A percentile compares a stretch with the other conserved stretches of the same genome.
Conservation (phyloP, 2,113 vertebrate genomes). For the Eulacestoma nigropectus region DNA sequence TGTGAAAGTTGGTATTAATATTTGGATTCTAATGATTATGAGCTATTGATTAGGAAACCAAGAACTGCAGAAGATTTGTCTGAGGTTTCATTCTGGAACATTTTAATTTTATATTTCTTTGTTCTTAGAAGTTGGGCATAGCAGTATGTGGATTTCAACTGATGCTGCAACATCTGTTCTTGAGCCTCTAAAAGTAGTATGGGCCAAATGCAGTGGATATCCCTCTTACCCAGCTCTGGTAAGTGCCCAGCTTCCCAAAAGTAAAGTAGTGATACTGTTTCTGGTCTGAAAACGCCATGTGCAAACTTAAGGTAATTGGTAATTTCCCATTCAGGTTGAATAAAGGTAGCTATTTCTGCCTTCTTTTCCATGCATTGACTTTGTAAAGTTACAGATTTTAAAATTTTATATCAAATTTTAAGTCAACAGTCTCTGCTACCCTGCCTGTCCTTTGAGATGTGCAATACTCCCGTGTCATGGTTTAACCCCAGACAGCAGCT, state of each 20-base stretch:
- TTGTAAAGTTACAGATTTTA: neutral
- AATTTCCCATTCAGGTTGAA: neutral
- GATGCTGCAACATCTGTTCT: constrained; percentile 87
- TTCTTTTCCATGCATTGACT: neutral
- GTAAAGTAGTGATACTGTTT: neutral
- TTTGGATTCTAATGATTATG: neutral
- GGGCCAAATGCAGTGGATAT: constrained; percentile 99
- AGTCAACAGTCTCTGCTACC: neutral
- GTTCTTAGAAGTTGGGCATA: constrained; percentile 91
- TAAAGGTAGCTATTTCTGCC: neutral
- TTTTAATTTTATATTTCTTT: constrained; percentile 19
- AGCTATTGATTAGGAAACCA: neutral
- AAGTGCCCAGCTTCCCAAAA: constrained; percentile 62
- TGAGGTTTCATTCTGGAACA: neutral
- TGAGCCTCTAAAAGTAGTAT: constrained; percentile 96
- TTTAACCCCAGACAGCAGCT: neutral
- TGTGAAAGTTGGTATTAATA: neutral
- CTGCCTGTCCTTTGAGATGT: neutral
- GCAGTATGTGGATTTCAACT: constrained; percentile 94
- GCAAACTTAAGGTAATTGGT: neutral
- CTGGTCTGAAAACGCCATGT: neutral
- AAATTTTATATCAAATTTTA: neutral
- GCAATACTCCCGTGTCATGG: fast-evolving
- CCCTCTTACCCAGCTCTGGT: constrained; percentile 98
- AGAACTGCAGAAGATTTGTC: neutral